These are phyloP conservation scores for Atopsyche davidsoni DNA, from an alignment of 1,140 invertebrate genomes.

Conservation along the genomic window DNA sequence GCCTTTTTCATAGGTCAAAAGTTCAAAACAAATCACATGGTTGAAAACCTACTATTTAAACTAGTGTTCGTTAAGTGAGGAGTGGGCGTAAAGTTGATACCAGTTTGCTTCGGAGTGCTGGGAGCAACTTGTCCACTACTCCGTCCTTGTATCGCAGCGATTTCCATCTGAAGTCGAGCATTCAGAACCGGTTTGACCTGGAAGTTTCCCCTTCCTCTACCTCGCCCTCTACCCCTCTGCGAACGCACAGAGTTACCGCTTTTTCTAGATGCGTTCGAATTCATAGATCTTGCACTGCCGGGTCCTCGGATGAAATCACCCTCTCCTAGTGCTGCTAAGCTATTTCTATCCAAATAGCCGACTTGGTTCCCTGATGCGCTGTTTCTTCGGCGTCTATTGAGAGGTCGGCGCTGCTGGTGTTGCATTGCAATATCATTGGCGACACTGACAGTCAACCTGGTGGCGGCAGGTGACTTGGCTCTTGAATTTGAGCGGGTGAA, in stretches of 20 bases:
- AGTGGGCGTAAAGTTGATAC: conserved; percentile 24
- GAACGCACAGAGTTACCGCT: background rate
- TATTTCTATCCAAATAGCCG: conserved; percentile 15
- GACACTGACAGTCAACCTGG: conserved; percentile 21
- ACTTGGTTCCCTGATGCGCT: conserved; percentile 4
- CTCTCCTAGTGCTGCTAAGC: conserved; percentile 5
- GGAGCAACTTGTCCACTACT: conserved; percentile 6
- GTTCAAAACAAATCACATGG: conserved; percentile 11
- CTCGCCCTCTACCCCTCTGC: conserved; percentile 2
- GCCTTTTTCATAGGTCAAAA: background rate
- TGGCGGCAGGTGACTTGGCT: background rate
- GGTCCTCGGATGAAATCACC: background rate
- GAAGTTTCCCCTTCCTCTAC: conserved; percentile 5
- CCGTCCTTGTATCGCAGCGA: conserved; percentile 23
- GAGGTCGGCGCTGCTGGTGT: background rate
- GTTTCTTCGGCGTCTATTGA: conserved; percentile 14
- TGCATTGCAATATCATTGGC: conserved; percentile 16
- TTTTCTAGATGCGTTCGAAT: no score
- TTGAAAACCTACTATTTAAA: conserved; percentile 23
- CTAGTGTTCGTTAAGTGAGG: conserved; percentile 25
- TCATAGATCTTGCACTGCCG: conserved; percentile 7
- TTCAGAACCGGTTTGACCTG: conserved; percentile 13
- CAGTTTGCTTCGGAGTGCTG: background rate
- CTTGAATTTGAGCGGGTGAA: conserved; percentile 18
- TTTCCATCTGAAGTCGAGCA: conserved; percentile 23